phyloP scores from a whole-genome alignment of 2,113 vertebrate species.

The Amphiprion ocellaris region DNA sequence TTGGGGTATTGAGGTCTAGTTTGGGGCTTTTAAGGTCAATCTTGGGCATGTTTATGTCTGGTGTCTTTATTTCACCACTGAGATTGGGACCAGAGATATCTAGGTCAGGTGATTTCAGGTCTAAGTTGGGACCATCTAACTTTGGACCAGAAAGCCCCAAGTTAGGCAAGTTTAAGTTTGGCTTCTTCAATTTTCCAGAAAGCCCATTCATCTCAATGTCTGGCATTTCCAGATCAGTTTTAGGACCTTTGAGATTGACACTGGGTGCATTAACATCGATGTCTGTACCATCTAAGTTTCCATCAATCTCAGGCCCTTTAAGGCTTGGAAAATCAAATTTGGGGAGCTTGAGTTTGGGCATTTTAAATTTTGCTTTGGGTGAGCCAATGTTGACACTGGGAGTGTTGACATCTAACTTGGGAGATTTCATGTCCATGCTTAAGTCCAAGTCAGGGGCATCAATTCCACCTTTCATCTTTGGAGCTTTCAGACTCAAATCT shows the following conservation, averaged over 20 bases:
- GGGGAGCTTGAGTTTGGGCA: slow-evolving; percentile 7
- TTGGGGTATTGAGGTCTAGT: slow-evolving; percentile 44
- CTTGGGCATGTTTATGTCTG: slow-evolving; percentile 51
- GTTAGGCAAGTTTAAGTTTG: slow-evolving; percentile 57
- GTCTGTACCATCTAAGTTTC: slow-evolving; percentile 38
- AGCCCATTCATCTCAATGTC: neutral
- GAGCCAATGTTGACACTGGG: slow-evolving; percentile 60
- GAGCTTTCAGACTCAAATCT: slow-evolving; percentile 49
- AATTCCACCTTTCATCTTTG: slow-evolving; percentile 68
- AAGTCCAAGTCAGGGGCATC: slow-evolving; percentile 54
- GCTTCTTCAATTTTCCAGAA: slow-evolving; percentile 67
- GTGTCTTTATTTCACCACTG: slow-evolving; percentile 48
- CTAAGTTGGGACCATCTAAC: slow-evolving; percentile 30
- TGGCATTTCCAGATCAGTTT: slow-evolving; percentile 7
- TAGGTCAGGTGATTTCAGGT: slow-evolving; percentile 46
- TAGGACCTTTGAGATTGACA: slow-evolving; percentile 46
- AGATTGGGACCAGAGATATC: slow-evolving; percentile 45
- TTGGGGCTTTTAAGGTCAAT: slow-evolving; percentile 33
- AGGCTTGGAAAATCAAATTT: slow-evolving; percentile 48
- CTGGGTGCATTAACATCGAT: slow-evolving; percentile 53
- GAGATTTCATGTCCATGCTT: slow-evolving; percentile 53
- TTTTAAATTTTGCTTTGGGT: slow-evolving; percentile 46
- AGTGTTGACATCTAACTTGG: slow-evolving; percentile 62
- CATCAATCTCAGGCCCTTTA: slow-evolving; percentile 65
- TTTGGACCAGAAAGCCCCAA: slow-evolving; percentile 48